These are phyloP conservation scores for Sebastolobus alascanus DNA, from an alignment of 2,797 vertebrate genomes.

Conservation along the genomic window DNA sequence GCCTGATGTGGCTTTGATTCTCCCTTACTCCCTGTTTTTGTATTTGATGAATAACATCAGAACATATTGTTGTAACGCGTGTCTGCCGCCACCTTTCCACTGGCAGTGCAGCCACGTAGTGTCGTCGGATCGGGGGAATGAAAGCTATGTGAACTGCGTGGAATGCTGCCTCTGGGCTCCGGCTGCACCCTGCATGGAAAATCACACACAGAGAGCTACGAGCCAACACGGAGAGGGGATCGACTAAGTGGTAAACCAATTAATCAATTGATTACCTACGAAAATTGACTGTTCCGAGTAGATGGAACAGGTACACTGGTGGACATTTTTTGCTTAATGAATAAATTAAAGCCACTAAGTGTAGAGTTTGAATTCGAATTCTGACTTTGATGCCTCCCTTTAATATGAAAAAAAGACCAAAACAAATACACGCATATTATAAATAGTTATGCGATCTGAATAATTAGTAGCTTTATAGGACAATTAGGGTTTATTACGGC, in stretches of 20 bases:
- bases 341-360: background rate
- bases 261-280: constrained; percentile 7
- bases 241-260: constrained; percentile 20
- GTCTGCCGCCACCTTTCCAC: constrained; percentile 14
- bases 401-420: background rate
- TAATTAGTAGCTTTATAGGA: background rate
- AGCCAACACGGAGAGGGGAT: constrained; percentile 9
- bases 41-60: constrained; percentile 8
- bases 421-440: background rate
- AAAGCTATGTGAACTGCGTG: constrained; percentile 59
- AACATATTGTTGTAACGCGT: constrained; percentile 14
- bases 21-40: background rate
- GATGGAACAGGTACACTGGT: background rate
- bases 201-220: constrained; percentile 8
- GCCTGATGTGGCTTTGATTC: constrained; percentile 23
- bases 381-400: background rate
- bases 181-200: constrained; percentile 36
- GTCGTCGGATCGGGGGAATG: constrained; percentile 55
- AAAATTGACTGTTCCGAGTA: background rate
- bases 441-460: background rate
- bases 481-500: background rate
- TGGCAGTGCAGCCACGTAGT: constrained; percentile 9
- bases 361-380: background rate
- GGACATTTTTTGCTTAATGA: background rate
- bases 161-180: constrained; percentile 57